Evolutionary conservation across 2,113 vertebrate species (phyloP), one percentile per base, ranked within the genome.

Genomic region (Phalacrocorax brasilianus): DNA sequence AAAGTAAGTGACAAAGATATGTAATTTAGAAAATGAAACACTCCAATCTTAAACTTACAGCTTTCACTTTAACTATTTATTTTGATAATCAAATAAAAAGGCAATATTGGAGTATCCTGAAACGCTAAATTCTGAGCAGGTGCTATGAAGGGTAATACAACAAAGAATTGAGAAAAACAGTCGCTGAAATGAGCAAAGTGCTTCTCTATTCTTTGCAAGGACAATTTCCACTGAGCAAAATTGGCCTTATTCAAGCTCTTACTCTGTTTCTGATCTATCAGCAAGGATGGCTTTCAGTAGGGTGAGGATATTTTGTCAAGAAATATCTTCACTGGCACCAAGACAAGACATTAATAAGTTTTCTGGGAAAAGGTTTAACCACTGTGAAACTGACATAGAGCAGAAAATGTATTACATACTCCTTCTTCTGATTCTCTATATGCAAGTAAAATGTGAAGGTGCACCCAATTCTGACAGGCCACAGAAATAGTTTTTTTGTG

Each of bases 401-500:
- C 30, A 88, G 71, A 93, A 73, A 89, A 68, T 65, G 40, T 27
- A 50, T 88, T 79, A 61, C 11, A 3, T 79, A 27, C 35, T 71
- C 23, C 17, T 82, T 22, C 33, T 78, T 84, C 23, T 80, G 30
- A n/a, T 83, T 92, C 23, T 44, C 6, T 93, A 26, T 50, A 45
- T 27, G 27, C 14, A 88, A 85, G 50, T 30, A 88, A 73, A 85
- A 50, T 45, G 26, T 1, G 1, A 77, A 14, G 79, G 19, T 24
- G 14, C 15, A 76, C 17, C 18, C 24, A 56, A 0, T n/a, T 74
- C 59, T 74, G 42, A 3, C 27, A 92, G 59, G 45, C 11, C 13
- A 62, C 30, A 68, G 27, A 66, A 85, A 33, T 0, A 38, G 1
- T 0, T 12, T 38, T 72, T 73, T 61, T 59, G 5, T 30, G 20